Conservation (phyloP, 2,888 invertebrate genomes). For the Netelia inedita region DNA sequence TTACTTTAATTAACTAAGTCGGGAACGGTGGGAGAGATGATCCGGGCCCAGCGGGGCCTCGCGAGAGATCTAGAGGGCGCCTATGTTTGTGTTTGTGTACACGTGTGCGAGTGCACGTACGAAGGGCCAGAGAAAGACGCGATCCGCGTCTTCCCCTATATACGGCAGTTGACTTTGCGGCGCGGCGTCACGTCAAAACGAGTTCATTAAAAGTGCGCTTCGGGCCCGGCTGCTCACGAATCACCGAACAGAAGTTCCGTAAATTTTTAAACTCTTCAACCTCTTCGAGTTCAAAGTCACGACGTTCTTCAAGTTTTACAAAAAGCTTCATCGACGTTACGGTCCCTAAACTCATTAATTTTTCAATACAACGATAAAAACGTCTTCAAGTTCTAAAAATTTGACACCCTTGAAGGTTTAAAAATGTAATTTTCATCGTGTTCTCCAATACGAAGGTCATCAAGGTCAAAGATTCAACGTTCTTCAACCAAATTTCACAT, state of each 20-base stretch:
- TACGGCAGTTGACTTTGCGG: background rate
- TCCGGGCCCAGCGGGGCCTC: slow-evolving; percentile 8
- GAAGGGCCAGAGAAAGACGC: slow-evolving; percentile 49
- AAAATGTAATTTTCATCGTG: no score
- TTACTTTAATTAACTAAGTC: slow-evolving; percentile 81
- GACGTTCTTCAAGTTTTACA: no score
- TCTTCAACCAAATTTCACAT: no score
- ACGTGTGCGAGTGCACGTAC: slow-evolving; percentile 17
- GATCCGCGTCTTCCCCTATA: slow-evolving; percentile 19
- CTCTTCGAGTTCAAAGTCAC: background rate
- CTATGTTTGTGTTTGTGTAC: background rate
- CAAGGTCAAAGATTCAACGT: no score
- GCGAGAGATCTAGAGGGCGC: slow-evolving; percentile 25
- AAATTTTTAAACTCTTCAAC: background rate
- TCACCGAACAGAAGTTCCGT: slow-evolving; percentile 63
- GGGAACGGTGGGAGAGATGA: slow-evolving; percentile 63
- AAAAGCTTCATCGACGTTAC: no score
- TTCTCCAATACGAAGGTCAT: no score
- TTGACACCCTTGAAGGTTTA: no score
- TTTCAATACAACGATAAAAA: no score
- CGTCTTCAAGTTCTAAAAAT: no score
- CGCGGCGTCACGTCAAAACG: slow-evolving; percentile 79
- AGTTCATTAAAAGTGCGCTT: slow-evolving; percentile 81
- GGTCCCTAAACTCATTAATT: no score
- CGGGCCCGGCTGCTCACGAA: slow-evolving; percentile 37